Conservation (phyloP, 2,888 invertebrate species). For the Parnassius smintheus region DNA sequence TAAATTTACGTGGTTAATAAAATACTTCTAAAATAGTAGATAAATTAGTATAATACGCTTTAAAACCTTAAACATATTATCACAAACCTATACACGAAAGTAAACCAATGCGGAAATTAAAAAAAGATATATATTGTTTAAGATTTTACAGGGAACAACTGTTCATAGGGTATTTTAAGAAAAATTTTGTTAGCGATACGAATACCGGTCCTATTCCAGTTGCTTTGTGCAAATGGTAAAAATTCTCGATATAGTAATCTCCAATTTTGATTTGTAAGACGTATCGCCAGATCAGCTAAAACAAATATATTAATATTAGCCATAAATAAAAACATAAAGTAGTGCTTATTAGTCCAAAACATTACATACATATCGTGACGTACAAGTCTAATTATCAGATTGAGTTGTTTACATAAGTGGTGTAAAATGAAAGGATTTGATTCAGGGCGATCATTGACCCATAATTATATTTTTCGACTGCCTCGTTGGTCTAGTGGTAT, state of each 20-base stretch:
- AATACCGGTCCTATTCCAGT: slow-evolving; percentile 79
- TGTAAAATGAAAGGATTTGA: not conserved
- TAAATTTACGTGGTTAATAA: too few relatives aligned
- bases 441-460: too few relatives aligned
- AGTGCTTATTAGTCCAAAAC: too few relatives aligned
- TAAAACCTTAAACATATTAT: slow-evolving; percentile 22
- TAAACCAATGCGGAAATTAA: too few relatives aligned
- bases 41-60: slow-evolving; percentile 4
- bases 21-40: not conserved
- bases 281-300: slow-evolving; percentile 78
- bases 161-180: slow-evolving; percentile 75
- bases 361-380: too few relatives aligned
- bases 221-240: slow-evolving; percentile 76
- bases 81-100: slow-evolving; percentile 6
- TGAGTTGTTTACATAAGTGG: not conserved
- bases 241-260: slow-evolving; percentile 78
- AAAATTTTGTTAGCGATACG: slow-evolving; percentile 78
- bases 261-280: slow-evolving; percentile 83
- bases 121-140: not conserved
- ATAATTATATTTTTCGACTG: too few relatives aligned
- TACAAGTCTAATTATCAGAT: not conserved
- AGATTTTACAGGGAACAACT: slow-evolving; percentile 42
- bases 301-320: slow-evolving; percentile 32
- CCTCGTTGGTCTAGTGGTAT: too few relatives aligned
- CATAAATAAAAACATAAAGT: too few relatives aligned